phyloP scores from a whole-genome alignment of 2,888 invertebrate species.

The Herminia tarsipennalis region DNA sequence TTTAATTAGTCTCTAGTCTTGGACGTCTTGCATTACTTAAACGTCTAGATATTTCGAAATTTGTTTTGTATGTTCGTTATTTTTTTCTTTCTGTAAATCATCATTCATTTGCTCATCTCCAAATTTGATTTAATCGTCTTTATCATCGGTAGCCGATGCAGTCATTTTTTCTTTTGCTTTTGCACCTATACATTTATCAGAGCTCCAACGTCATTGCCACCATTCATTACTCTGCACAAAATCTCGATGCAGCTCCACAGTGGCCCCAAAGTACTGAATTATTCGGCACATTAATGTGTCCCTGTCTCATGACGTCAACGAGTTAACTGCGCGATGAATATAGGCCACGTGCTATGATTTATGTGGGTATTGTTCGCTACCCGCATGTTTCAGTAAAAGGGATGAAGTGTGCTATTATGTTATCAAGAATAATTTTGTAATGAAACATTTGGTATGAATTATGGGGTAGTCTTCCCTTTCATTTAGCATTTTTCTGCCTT shows the following conservation, averaged over 20 bases:
- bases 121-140: background rate
- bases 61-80: background rate
- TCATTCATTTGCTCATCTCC: background rate
- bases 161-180: too few species aligned
- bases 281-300: conserved; percentile 17
- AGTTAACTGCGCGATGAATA: conserved; percentile 9
- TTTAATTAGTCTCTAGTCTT: conserved; percentile 33
- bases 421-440: too few species aligned
- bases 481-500: too few species aligned
- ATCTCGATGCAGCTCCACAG: conserved; percentile 5
- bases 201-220: background rate
- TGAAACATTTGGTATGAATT: too few species aligned
- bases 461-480: too few species aligned
- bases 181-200: too few species aligned
- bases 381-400: background rate
- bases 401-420: too few species aligned
- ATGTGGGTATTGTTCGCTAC: background rate
- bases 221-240: background rate
- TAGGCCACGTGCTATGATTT: conserved; percentile 24
- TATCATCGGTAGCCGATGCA: too few species aligned
- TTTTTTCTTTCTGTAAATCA: background rate
- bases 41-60: background rate
- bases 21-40: conserved; percentile 15
- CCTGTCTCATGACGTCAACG: conserved; percentile 6
- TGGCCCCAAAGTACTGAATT: conserved; percentile 21